Conservation (phyloP, 2,113 vertebrate species). For the Xiphorhynchus elegans region DNA sequence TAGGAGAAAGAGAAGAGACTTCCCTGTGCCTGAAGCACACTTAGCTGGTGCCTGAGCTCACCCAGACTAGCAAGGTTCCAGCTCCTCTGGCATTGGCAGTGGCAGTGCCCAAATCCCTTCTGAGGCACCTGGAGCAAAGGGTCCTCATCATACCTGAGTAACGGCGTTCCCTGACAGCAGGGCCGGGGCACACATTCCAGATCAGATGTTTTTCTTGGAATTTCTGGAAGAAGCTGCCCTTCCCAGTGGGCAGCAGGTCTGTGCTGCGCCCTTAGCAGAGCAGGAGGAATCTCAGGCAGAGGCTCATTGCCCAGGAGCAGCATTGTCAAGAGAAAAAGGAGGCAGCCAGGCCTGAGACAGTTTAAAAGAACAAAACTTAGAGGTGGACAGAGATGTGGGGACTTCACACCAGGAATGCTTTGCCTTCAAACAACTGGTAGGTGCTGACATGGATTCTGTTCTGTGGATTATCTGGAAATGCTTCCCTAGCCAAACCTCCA, state of each 20-base stretch:
- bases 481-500: background rate
- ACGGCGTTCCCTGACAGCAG: background rate
- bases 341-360: constrained; percentile 26
- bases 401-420: background rate
- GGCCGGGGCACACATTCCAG: background rate
- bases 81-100: background rate
- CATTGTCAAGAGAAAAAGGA: constrained; percentile 58
- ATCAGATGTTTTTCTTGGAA: background rate
- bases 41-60: background rate
- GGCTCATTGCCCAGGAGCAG: constrained; percentile 57
- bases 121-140: background rate
- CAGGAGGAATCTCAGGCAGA: constrained; percentile 52
- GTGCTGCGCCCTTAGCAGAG: constrained; percentile 60
- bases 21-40: background rate
- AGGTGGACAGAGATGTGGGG: constrained; percentile 67
- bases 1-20: background rate
- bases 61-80: background rate
- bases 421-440: background rate
- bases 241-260: constrained; percentile 73
- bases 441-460: background rate
- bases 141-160: background rate
- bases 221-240: background rate
- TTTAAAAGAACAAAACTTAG: constrained; percentile 66
- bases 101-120: background rate
- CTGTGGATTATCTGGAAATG: background rate